Conservation (phyloP, 2,113 vertebrate species). For the Ictalurus punctatus region DNA sequence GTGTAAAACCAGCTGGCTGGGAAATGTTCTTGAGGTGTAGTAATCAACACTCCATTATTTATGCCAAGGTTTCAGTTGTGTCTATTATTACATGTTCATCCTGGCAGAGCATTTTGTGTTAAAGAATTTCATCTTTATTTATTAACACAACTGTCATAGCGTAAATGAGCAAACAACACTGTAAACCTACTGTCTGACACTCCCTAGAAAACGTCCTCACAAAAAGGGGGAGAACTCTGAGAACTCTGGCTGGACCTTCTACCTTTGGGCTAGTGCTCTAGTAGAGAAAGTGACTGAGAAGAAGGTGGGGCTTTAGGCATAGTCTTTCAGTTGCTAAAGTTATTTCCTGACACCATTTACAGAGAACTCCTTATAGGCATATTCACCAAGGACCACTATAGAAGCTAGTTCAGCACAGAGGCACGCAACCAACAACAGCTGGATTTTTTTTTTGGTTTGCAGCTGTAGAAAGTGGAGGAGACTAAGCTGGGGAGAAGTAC, state of each 20-base stretch:
- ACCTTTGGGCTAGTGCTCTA: not conserved
- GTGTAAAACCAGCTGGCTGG: not conserved
- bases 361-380: not conserved
- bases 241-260: not conserved
- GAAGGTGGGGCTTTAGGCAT: not conserved
- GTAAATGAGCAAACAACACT: constrained; percentile 1
- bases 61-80: not conserved
- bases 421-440: constrained; percentile 49
- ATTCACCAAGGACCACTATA: constrained; percentile 14
- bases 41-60: not conserved
- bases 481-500: not conserved
- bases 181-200: constrained; percentile 9
- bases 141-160: not conserved
- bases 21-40: constrained; percentile 11
- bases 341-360: not conserved
- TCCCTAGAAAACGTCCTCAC: not conserved
- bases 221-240: not conserved
- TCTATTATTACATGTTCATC: not conserved
- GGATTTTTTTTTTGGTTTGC: not conserved
- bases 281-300: not conserved
- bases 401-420: constrained; percentile 28
- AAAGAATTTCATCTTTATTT: constrained; percentile 10
- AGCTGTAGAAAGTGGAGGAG: constrained; percentile 19
- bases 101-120: not conserved
- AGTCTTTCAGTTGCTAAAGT: not conserved